Percentiles rank a stretch among this genome's conserved stretches.
phyloP scores from a whole-genome alignment of 2,797 vertebrate species.

The Fistularia tabacaria region DNA sequence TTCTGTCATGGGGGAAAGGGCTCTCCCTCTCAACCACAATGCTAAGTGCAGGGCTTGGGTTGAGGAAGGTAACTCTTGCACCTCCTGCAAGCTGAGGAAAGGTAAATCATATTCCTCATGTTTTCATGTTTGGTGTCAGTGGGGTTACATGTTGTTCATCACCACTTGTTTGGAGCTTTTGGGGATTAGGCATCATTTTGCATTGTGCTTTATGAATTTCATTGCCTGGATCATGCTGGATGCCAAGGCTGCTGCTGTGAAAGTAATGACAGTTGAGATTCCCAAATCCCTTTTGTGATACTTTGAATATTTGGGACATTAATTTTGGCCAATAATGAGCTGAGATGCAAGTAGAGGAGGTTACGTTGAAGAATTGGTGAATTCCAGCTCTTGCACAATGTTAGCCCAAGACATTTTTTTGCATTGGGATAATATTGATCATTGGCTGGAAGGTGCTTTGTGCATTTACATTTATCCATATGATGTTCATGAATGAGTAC shows the following conservation, averaged over 20 bases:
- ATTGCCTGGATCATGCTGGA: constrained; percentile 79
- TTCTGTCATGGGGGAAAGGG: constrained; percentile 48
- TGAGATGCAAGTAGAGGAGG: constrained; percentile 61
- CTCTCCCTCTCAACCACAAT: constrained; percentile 69
- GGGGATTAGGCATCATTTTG: constrained; percentile 63
- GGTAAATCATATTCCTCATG: constrained; percentile 76
- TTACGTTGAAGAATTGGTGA: constrained; percentile 65
- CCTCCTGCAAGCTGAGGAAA: constrained; percentile 71
- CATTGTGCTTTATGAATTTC: constrained; percentile 74
- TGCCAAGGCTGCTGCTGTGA: constrained; percentile 76
- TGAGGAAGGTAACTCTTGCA: constrained; percentile 74
- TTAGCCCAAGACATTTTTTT: constrained; percentile 47
- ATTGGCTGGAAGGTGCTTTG: constrained; percentile 70
- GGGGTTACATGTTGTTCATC: constrained; percentile 65
- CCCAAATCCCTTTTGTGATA: constrained; percentile 49
- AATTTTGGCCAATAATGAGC: constrained; percentile 65
- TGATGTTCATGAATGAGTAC: constrained; percentile 22
- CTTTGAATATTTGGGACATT: constrained; percentile 58
- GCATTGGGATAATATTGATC: constrained; percentile 64
- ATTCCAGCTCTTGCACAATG: constrained; percentile 68
- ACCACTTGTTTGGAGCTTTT: constrained; percentile 54
- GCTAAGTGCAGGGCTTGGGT: constrained; percentile 71
- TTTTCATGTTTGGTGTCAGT: constrained; percentile 69
- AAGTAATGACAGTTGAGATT: constrained; percentile 62
- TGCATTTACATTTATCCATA: constrained; percentile 57